Percentiles rank a stretch among this genome's conserved stretches.
phyloP scores from a whole-genome alignment of 2,113 vertebrate genomes.

The Thinocorus orbignyianus region DNA sequence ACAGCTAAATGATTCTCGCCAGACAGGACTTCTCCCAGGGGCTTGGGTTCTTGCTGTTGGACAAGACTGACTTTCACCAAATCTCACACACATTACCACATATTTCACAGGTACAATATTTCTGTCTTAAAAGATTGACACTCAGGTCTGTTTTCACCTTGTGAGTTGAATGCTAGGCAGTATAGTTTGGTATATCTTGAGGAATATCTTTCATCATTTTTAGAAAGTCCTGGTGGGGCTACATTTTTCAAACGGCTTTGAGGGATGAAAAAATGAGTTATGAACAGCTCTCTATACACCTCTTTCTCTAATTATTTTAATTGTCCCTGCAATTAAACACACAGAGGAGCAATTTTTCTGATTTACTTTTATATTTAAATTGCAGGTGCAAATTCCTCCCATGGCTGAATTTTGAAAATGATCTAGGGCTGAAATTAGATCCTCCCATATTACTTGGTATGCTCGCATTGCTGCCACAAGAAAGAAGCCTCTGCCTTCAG shows the following conservation, averaged over 20 bases:
- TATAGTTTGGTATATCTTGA: neutral
- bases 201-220: neutral
- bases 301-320: constrained; percentile 31
- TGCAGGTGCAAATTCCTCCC: neutral
- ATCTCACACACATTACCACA: neutral
- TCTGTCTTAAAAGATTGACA: neutral
- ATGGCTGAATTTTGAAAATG: neutral
- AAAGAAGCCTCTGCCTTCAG: neutral
- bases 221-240: neutral
- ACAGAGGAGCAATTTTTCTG: neutral
- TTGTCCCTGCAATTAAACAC: neutral
- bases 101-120: neutral
- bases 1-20: neutral
- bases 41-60: neutral
- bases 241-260: neutral
- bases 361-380: constrained; percentile 12
- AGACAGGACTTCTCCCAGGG: neutral
- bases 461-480: neutral
- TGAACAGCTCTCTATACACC: neutral
- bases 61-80: neutral
- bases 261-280: neutral
- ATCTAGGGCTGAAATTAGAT: neutral
- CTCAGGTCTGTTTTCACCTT: neutral
- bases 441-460: neutral
- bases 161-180: neutral